A percentile compares a stretch with the other conserved stretches of the same genome.
phyloP scores from a whole-genome alignment of 2,113 vertebrate species.

The Apistogramma diplotaenia region DNA sequence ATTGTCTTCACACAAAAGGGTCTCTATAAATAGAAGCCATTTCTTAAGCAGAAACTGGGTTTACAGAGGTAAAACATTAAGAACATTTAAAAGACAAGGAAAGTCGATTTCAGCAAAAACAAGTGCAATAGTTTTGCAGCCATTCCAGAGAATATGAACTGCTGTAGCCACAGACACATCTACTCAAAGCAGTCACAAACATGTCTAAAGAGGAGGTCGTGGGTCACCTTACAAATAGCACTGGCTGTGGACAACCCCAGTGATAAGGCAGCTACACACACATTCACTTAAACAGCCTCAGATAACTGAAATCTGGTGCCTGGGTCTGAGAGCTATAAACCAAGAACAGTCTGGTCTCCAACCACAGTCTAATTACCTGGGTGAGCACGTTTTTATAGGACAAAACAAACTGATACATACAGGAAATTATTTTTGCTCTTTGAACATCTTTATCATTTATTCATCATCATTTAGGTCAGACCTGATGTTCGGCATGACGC shows the following conservation, averaged over 20 bases:
- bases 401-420: background rate
- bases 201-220: slow-evolving; percentile 20
- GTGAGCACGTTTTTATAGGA: background rate
- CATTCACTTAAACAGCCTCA: background rate
- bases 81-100: background rate
- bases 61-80: background rate
- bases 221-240: slow-evolving; percentile 40
- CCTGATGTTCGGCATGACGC: background rate
- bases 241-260: slow-evolving; percentile 17
- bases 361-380: too few relatives aligned
- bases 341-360: background rate
- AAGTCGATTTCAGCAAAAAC: background rate
- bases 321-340: background rate
- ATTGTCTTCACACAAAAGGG: background rate
- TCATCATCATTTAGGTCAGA: background rate
- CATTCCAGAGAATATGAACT: background rate
- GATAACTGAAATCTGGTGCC: slow-evolving; percentile 1
- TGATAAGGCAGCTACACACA: slow-evolving; percentile 24
- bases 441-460: too few relatives aligned
- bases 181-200: background rate
- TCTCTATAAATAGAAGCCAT: background rate
- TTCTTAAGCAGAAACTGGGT: background rate
- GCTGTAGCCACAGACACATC: background rate
- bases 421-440: too few relatives aligned
- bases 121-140: background rate